phyloP scores from a whole-genome alignment of 2,113 vertebrate species.

The Microtus montanus region DNA sequence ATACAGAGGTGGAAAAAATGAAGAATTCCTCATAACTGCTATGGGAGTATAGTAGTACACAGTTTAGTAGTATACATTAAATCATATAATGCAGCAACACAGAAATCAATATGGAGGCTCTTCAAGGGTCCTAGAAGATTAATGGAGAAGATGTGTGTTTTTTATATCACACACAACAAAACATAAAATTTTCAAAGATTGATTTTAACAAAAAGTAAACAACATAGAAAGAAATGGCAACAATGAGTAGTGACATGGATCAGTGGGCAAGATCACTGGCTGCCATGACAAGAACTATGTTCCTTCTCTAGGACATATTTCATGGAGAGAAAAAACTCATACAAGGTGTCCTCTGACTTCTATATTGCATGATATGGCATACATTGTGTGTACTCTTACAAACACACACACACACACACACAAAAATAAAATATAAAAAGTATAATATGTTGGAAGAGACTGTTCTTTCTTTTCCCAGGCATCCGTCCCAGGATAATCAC shows the following conservation, averaged over 20 bases:
- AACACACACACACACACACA: background rate
- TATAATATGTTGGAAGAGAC: background rate
- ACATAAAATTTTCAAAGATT: background rate
- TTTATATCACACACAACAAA: background rate
- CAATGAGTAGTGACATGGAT: background rate
- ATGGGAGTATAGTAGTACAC: background rate
- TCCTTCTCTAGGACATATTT: background rate
- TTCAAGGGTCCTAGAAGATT: background rate
- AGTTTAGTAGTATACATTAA: background rate
- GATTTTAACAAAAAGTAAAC: background rate
- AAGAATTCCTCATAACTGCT: background rate
- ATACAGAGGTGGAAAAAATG: background rate
- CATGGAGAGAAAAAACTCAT: background rate
- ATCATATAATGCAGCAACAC: background rate
- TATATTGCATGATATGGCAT: background rate
- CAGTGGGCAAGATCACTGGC: background rate
- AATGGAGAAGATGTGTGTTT: background rate
- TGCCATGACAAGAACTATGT: no score
- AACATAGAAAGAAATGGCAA: background rate
- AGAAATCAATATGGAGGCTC: background rate
- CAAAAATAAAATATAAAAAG: background rate
- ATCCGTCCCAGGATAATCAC: no score
- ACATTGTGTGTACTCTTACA: background rate
- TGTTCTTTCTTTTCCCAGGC: no score
- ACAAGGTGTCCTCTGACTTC: background rate